Conservation (phyloP, 1,140 invertebrate species). For the Aphaenogaster rudis region DNA sequence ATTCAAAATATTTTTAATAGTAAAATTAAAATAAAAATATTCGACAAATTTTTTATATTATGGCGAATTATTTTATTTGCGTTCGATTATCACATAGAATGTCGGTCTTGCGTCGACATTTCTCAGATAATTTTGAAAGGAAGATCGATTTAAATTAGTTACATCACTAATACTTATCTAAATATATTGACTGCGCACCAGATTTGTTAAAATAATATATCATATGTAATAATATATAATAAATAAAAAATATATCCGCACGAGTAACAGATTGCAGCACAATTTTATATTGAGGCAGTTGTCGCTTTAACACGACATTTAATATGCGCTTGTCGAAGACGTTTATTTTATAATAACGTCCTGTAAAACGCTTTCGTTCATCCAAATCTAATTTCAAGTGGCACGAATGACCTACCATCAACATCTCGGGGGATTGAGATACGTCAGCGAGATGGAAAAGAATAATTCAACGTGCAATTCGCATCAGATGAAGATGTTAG, state of each 20-base stretch:
- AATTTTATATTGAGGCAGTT: not conserved
- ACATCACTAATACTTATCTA: not conserved
- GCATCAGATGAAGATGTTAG: slow-evolving; percentile 1
- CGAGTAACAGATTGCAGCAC: not conserved
- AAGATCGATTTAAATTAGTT: not conserved
- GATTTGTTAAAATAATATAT: too few species aligned
- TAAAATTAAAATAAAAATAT: slow-evolving; percentile 2
- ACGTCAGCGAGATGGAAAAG: slow-evolving; percentile 20
- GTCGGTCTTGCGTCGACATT: not conserved
- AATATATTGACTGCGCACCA: not conserved
- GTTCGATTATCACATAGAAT: not conserved
- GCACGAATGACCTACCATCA: not conserved
- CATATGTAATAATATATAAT: not conserved
- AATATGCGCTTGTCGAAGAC: not conserved
- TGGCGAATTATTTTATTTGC: not conserved
- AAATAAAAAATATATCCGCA: not conserved
- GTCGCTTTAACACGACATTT: not conserved
- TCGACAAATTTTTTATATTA: not conserved
- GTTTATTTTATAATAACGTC: slow-evolving; percentile 2
- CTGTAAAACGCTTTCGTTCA: not conserved
- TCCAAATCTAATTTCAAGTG: not conserved
- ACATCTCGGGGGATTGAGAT: not conserved
- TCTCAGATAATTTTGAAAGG: not conserved
- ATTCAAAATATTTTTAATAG: not conserved
- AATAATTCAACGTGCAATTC: slow-evolving; percentile 46